Base-by-base conservation (phyloP, 2,888 invertebrate genomes). In the Charanyca ferruginea region DNA sequence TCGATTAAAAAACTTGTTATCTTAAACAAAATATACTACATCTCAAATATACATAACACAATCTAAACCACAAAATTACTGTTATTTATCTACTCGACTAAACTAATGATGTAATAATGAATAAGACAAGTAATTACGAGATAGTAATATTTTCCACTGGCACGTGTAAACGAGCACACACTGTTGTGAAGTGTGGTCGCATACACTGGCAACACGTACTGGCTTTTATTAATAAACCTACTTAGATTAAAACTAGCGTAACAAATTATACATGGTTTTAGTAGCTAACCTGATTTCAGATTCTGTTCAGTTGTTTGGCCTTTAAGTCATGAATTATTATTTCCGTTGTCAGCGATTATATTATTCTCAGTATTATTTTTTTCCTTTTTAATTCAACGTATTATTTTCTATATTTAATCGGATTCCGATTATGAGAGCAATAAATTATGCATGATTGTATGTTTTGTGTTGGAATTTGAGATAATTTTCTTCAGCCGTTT, bases 171-270 rank as follows among this genome's bases (percentile, higher is more conserved):
- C 83, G 79, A 42, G 83, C 75, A 67, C 64, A 47, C 63, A 63
- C 71, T 78, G 79, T 77, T 79, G 80, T 63, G 79, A 77, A 75
- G 76, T 85, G 84, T 72, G 88, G 82, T 88, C 85, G 84, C 85
- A 87, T 83, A 86, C 85, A 83, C 85, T 80, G 79, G 83, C 78
- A 85, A 83, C 87, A 84, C 78, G 76, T n/a, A n/a, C 84, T 79
- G 83, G 80, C 82, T 79, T 79, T 86, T 90, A 89, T 87, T 91
- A 89, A 89, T 90, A 89, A 90, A 90, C 87, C 86, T 85, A 77
- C 79, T 85, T 82, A 85, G 83, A 88, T 88, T 87, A 86, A 87
- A 89, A 89, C 78, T 85, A 76, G 70, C 61, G 77, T 75, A 70
- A 79, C 71, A 79, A 79, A 76, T 73, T 77, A 76, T 65, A 73